Evolutionary conservation across 1,140 invertebrate species (phyloP), one percentile per base, ranked within the genome.

Genomic region (Zaprionus nigranus): DNA sequence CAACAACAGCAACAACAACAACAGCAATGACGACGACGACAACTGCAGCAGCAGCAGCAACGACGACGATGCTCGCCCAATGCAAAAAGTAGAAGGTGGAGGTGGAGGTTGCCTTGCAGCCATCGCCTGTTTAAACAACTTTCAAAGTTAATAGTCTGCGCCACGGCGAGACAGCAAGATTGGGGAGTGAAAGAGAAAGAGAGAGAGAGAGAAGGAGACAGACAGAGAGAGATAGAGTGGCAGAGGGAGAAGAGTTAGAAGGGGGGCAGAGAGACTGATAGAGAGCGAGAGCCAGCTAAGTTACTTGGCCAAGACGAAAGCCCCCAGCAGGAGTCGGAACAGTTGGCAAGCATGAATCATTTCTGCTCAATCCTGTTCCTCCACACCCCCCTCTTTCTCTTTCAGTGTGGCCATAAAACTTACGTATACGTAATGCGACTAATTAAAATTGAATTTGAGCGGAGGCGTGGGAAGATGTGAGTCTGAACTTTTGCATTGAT

Each of bases 71-170:
- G 78, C 79, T 79, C 81, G 79, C 75, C 81, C 81, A 84, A 84
- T 85, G 82, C 78, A 81, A 85, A 85, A 88, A 90, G 82, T 88
- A 90, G 85, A 90, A 88, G 84, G 84, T 88, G 84, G 84, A 88
- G 84, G 84, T 88, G 84, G 84, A 88, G 84, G 85, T 84, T 88
- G 68, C 62, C 62, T 61, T 28, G 59, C 38, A 49, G 28, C 28
- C 81, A 65, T 85, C 82, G 84, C 83, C 83, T 87, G 83, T 83
- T 87, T 88, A 90, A 88, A 90, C 84, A 90, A 88, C 84, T 88
- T 90, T 90, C 85, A 90, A 90, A 90, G 85, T 90, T 90, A 90
- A 90, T 90, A 90, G 85, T 90, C 85, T 90, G 85, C 85, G 85
- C 78, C 72, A 74, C 58, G 85, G 83, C 85, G 85, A 90, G 85